A percentile compares a stretch with the other conserved stretches of the same genome.
These are phyloP conservation scores for Parotia lawesii DNA, from an alignment of 2,113 vertebrate genomes.

Conservation along the genomic window DNA sequence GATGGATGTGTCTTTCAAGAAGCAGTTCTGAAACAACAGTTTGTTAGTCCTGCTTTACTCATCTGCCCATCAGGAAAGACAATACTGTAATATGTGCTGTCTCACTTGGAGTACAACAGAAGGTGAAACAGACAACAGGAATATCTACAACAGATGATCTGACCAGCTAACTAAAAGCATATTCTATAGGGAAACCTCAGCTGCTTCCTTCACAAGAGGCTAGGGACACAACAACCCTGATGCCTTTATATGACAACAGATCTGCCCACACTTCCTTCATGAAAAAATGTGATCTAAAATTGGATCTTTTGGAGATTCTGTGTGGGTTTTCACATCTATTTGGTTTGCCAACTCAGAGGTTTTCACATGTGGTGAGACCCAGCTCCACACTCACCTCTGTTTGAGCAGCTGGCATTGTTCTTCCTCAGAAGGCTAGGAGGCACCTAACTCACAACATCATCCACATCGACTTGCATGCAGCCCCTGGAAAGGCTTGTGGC, in stretches of 20 bases:
- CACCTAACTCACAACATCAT: background rate
- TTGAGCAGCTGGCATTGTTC: background rate
- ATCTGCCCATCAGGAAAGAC: background rate
- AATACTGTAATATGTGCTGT: background rate
- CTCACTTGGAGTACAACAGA: background rate
- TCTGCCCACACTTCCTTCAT: background rate
- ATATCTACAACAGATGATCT: background rate
- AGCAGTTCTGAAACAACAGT: background rate
- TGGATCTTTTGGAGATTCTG: background rate
- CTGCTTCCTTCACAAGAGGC: accelerated
- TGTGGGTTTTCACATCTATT: background rate
- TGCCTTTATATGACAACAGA: background rate
- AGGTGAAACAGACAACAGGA: background rate
- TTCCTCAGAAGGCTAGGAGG: background rate
- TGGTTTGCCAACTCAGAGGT: background rate
- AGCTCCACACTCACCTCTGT: background rate
- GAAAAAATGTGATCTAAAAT: background rate
- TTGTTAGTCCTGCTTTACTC: background rate
- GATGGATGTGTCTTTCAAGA: background rate
- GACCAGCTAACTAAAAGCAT: background rate
- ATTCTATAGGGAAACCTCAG: background rate
- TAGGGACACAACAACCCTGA: background rate
- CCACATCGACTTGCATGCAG: background rate
- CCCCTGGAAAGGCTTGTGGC: background rate
- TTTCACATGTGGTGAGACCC: background rate